Base-by-base conservation (phyloP, 2,888 invertebrate genomes). In the Lobophora halterata region DNA sequence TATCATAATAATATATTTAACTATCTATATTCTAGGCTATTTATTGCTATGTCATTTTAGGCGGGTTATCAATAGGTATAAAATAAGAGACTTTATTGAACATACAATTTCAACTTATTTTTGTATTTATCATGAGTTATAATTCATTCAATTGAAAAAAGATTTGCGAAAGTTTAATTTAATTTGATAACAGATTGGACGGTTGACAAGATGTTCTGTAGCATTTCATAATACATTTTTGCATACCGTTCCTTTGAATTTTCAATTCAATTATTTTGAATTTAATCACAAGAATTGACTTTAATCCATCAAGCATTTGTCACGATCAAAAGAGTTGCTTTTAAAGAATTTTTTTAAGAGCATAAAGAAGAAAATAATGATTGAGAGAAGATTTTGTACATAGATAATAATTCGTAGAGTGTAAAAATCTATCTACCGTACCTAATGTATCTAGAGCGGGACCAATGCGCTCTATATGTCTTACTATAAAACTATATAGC, bases 1-100 rank as follows among this genome's bases (percentile, higher is more conserved):
- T 52, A 50, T 44, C 21, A 44, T 53, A 52, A 40, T 44, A 50
- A 62, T 71, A 78, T 79, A 32, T 79, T 78, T 78, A 68, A 75
- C 75, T 85, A 83, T 71, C 79, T 82, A 83, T n/a, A n/a, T 71
- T 79, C 81, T 85, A 83, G 65, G 59, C 71, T 85, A 86, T 85
- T 85, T 87, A 87, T 87, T 87, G 86, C 87, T 87, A 86, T 83
- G 72, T 82, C 79, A 79, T 76, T 80, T n/a, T 86, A 86, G 85
- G 85, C 86, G 86, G 86, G 86, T 76, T 79, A 75, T 79, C 66
- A 74, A 78, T 81, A n/a, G n/a, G n/a, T n/a, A 74, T 73, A 71
- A 71, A 66, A 56, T 64, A 70, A 66, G 70, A 75, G 72, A 71
- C 65, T 65, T 30, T 13, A 75, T 73, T 76, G 72, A 68, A 64